Evolutionary conservation across 2,113 vertebrate genomes (phyloP), one percentile per base, ranked within the genome.

Genomic region (Dicrurus megarhynchus): DNA sequence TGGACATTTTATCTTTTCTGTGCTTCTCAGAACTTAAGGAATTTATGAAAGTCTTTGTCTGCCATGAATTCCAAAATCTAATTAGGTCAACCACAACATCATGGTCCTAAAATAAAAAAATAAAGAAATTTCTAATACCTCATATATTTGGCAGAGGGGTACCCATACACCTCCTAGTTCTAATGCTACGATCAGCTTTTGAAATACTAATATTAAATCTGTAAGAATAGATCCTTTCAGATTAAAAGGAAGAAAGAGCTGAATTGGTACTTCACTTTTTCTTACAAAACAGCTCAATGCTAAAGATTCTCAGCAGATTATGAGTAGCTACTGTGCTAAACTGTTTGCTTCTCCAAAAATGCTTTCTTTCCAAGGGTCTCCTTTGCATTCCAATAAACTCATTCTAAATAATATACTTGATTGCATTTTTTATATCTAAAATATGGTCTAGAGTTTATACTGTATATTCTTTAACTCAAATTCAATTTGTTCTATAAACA

Each of bases 401-500:
- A 84, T 87, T 83, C 26, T 82, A 73, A 87, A 67, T 64, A 80
- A 57, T 49, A 44, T 1, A 42, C 11, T 75, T 75, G 32, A 55
- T 74, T 84, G 33, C 0, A 46, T 23, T 73, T 69, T 80, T 91
- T 52, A 37, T 46, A 64, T 26, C 7, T 55, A 27, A 87, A 89
- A 6, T 39, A 47, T 27, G 5, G 13, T 67, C 15, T 56, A 52
- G n/a, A 64, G 22, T 84, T 90, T 84, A 53, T 50, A 74, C 52
- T 74, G 27, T 63, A 79, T 64, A 84, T 83, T 85, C 24, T 86
- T 93, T 60, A 93, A 70, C 32, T 76, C 28, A 84, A 71, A 76
- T 82, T 93, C 42, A 87, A 49, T 95, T 93, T 84, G 17, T 92
- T 93, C 50, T 91, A 19, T 44, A 95, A 95, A 79, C 35, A 89